Base-by-base conservation (phyloP, 2,888 invertebrate species). In the Dorcus parallelipipedus region DNA sequence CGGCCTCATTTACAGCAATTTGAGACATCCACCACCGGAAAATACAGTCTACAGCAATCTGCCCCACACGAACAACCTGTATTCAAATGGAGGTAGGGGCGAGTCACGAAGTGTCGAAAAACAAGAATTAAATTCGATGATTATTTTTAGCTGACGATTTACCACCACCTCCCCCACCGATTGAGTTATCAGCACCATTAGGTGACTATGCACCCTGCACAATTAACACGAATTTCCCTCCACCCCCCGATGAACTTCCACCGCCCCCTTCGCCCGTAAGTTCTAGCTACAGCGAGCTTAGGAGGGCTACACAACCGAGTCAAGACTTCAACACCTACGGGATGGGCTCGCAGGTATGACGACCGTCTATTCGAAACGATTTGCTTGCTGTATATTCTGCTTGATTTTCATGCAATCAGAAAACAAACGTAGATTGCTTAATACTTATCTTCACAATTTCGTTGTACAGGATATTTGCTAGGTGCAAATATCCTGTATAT, bases 231-330 rank as follows among this genome's bases (percentile, higher is more conserved):
- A 79, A 80, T 49, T 67, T 79, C 10, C 77, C 80, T 6, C 82
- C 83, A 6, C 81, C 83, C 5, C 80, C 83, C 0, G 77, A 83
- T 52, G 89, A 90, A 69, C 81, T 89, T 62, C 84, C 88, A 56
- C 91, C 91, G 17, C 93, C 94, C 5, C 93, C 93, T 7, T 93
- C 93, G 61, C 94, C 94, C 2, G 94, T 94, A 0, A 93, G 93
- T 70, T 94, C 93, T 2, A 93, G 93, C 67, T 95, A 94, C 71
- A 93, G 93, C 72, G 94, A 94, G 78, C 79, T 94, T 56, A 83
- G 90, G 54, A 82, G 91, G 64, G 93, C 94, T 9, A 91, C 91
- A 20, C 85, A 90, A 69, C 84, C 85, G 7, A 56, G 70, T 26
- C 76, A 73, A 49, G 77, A 76, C 57, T 78, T 76, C 59, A 81